These are phyloP conservation scores for Amblyjoppa proteus DNA, from an alignment of 2,888 invertebrate species.

Conservation along the genomic window DNA sequence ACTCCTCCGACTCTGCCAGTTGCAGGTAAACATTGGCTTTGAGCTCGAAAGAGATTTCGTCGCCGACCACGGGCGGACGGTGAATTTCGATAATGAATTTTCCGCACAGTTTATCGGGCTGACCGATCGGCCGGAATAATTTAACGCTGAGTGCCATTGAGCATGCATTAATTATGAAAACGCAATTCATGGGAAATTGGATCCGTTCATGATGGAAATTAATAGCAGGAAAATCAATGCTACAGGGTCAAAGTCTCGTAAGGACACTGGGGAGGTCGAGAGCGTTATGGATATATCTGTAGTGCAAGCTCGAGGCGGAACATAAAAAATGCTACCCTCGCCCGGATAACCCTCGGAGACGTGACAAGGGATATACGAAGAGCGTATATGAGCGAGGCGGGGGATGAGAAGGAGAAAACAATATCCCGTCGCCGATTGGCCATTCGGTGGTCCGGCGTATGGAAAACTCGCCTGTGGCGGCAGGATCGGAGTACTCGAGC, in stretches of 20 bases:
- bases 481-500: slow-evolving; percentile 28
- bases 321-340: slow-evolving; percentile 57
- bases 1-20: slow-evolving; percentile 37
- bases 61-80: background rate
- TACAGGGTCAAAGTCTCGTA: background rate
- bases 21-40: slow-evolving; percentile 40
- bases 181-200: slow-evolving; percentile 7
- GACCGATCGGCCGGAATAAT: slow-evolving; percentile 13
- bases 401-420: slow-evolving; percentile 45
- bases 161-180: slow-evolving; percentile 15
- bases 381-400: slow-evolving; percentile 2
- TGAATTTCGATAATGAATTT: slow-evolving; percentile 40
- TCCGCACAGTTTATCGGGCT: slow-evolving; percentile 34
- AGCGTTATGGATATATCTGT: background rate
- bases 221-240: slow-evolving; percentile 42
- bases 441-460: slow-evolving; percentile 47
- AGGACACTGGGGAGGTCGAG: background rate
- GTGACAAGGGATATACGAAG: slow-evolving; percentile 45
- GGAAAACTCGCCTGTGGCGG: slow-evolving; percentile 27
- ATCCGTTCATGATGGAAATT: slow-evolving; percentile 35
- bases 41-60: slow-evolving; percentile 1
- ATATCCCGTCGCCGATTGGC: slow-evolving; percentile 38
- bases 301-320: slow-evolving; percentile 8
- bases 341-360: slow-evolving; percentile 48
- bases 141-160: background rate